Base-by-base conservation (phyloP, 2,888 invertebrate species). In the Microchrysa polita region DNA sequence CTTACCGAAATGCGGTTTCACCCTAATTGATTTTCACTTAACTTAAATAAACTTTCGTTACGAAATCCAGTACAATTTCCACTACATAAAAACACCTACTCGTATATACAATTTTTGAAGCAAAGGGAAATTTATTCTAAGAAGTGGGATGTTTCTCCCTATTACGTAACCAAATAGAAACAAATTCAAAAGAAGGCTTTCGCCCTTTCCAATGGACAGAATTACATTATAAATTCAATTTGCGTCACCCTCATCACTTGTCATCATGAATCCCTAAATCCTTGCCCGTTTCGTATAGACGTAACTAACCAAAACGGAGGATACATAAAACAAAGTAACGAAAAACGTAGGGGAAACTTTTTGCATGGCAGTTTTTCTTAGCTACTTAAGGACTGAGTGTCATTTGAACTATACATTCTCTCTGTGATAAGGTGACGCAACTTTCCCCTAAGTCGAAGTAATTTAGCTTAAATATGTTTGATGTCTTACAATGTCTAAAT, bases 151-250 rank as follows among this genome's bases (percentile, higher is more conserved):
- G 27, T 34, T 34, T 7, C 27, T 7, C 27, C 27, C 27, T 7
- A 34, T 34, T 34, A 5, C 27, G 7, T n/a, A n/a, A n/a, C n/a
- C n/a, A 7, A 34, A 34, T 5, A 48, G 10, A 48, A n/a, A 48
- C 4, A 10, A 48, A 48, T n/a, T 2, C 27, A 16, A 63, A 63
- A 57, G 22, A 52, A 63, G 16, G 23, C 53, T 73, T 63, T 61
- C 63, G 69, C 69, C 27, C 53, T 44, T 73, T 73, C 63, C 75
- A 65, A 75, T 73, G 75, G 73, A 71, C 75, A 60, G 75, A 75
- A 75, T 75, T 75, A 75, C 73, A 75, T 75, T 75, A 75, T 75
- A 75, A 75, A 75, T 75, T 75, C 75, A 75, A 75, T 75, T 75
- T 73, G 75, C 55, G 73, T 73, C 75, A 73, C 73, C 75, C 73